Evolutionary conservation across 2,888 invertebrate species (phyloP), one percentile per base, ranked within the genome.

Genomic region (Falcaria lacertinaria): DNA sequence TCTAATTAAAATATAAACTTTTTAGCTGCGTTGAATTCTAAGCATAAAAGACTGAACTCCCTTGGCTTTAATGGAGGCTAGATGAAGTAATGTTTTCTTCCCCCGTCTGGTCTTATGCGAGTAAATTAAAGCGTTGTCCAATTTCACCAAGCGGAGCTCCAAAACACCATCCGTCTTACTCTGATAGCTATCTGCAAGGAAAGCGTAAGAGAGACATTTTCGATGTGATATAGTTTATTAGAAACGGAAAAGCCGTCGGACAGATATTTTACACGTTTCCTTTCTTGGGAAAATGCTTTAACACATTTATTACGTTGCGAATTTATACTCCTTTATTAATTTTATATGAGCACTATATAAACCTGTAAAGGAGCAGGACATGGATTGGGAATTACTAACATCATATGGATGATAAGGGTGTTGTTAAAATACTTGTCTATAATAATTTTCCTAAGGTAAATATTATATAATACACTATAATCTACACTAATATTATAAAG

Each of bases 111-210:
- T 45, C 45, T 42, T 52, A 48, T 54, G 56, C 52, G 56, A 57
- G 62, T 66, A 72, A 70, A 74, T 73, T 67, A 69, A 69, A 67
- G 55, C 58, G 56, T 50, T 47, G 57, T 54, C 44, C 52, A 49
- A 66, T 63, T 66, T 63, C 69, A 68, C 63, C 50, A 50, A 59
- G 44, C 58, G 64, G 62, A 69, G 64, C 64, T 54, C 67, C 59
- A 69, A 67, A 67, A 60, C 56, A 64, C 54, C 60, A 69, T 77
- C 60, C 57, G 64, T 77, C 80, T 77, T 73, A 69, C 72, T 72
- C 74, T 65, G 77, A 80, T 78, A 77, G 56, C 61, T 66, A 81
- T 79, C 75, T 61, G 61, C 56, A 64, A 62, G 60, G 55, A 55
- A 52, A 42, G 65, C 50, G 52, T 43, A 58, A 70, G 57, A 63